phyloP scores from a whole-genome alignment of 2,113 vertebrate genomes.

The Neogale vison region DNA sequence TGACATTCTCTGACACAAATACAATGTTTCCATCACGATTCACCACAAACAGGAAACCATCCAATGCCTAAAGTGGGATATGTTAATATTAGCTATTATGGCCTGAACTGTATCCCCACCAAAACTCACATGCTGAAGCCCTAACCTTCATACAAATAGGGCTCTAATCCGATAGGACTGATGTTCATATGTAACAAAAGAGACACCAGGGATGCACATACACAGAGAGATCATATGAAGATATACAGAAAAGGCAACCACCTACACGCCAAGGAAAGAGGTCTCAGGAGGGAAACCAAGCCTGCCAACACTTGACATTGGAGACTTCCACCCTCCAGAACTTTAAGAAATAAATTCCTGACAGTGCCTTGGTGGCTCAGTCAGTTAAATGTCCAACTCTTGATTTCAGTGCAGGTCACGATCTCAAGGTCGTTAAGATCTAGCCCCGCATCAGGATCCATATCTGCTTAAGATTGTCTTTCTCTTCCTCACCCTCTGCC shows the following conservation, averaged over 20 bases:
- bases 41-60: slow-evolving; percentile 98
- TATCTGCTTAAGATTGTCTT: background rate
- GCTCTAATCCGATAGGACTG: background rate
- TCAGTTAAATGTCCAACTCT: background rate
- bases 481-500: background rate
- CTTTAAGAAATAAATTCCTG: background rate
- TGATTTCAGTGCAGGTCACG: background rate
- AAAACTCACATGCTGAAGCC: background rate
- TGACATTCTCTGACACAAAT: slow-evolving; percentile 99
- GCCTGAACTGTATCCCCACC: background rate
- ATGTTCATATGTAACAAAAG: background rate
- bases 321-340: background rate
- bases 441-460: background rate
- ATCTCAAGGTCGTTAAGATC: background rate
- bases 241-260: background rate
- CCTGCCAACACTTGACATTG: background rate
- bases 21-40: slow-evolving; percentile 98
- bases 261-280: background rate
- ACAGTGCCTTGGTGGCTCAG: background rate
- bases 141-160: background rate
- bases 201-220: background rate
- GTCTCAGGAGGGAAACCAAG: background rate
- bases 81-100: background rate
- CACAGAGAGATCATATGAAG: background rate
- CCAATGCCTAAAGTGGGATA: slow-evolving; percentile 89